Evolutionary conservation across 1,140 invertebrate genomes (phyloP).

Genomic region (Copidosoma floridanum): DNA sequence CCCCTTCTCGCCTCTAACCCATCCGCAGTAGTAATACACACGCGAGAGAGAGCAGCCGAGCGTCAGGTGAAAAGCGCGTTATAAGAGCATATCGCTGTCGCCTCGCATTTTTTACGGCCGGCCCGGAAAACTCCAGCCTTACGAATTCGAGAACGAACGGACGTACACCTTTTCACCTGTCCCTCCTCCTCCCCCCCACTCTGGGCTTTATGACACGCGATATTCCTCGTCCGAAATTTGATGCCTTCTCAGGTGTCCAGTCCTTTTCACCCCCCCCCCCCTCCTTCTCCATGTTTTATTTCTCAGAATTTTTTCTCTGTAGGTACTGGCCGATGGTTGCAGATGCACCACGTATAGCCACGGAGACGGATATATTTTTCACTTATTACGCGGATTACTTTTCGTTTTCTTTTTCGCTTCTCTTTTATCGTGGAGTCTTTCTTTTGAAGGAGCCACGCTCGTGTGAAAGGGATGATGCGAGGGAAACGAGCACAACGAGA

Average conservation of each 20-base stretch:
- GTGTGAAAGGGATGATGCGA: no score
- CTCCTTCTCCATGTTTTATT: not conserved
- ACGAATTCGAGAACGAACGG: slow-evolving; percentile 16
- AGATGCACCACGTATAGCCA: no score
- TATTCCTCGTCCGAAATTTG: slow-evolving; percentile 48
- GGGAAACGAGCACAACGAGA: no score
- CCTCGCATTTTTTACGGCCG: slow-evolving; percentile 34
- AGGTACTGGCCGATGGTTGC: no score
- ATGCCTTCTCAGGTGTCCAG: slow-evolving; percentile 24
- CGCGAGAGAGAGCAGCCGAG: no score
- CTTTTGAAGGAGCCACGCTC: no score
- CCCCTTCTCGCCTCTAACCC: no score
- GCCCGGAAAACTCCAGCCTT: slow-evolving; percentile 38
- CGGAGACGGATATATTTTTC: no score
- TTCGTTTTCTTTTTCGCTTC: not conserved
- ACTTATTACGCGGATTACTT: not conserved
- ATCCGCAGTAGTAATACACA: no score
- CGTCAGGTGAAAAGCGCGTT: slow-evolving; percentile 11
- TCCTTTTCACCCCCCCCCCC: not conserved
- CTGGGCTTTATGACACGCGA: slow-evolving; percentile 50
- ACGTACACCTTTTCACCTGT: slow-evolving; percentile 7
- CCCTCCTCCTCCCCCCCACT: no score
- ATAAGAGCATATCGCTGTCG: slow-evolving; percentile 10
- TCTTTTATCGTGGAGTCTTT: no score
- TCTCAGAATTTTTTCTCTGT: no score